Evolutionary conservation across 2,888 invertebrate species (phyloP).

Genomic region (Heliconius erato): DNA sequence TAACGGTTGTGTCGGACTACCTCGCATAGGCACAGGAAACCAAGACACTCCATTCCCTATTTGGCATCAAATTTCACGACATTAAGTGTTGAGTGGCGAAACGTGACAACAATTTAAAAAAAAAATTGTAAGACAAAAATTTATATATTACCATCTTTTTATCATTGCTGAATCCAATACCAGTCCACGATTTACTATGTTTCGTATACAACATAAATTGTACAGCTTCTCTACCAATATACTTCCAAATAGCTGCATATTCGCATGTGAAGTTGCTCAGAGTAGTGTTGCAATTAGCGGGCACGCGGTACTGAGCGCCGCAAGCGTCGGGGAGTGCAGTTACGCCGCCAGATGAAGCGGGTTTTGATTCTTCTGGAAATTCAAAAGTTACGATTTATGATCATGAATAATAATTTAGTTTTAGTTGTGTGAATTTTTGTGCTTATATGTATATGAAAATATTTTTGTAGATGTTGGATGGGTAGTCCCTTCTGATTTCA

Average conservation of each 20-base stretch:
- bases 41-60: too few species aligned
- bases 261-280: slow-evolving; percentile 87
- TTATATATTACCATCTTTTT: slow-evolving; percentile 89
- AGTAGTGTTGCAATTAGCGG: slow-evolving; percentile 87
- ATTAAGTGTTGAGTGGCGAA: too few species aligned
- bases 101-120: too few species aligned
- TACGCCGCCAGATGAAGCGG: slow-evolving; percentile 72
- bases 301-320: slow-evolving; percentile 92
- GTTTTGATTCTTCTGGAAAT: slow-evolving; percentile 80
- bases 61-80: too few species aligned
- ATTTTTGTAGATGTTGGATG: too few species aligned
- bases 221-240: slow-evolving; percentile 90
- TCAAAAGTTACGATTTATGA: not conserved
- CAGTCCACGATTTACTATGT: slow-evolving; percentile 94
- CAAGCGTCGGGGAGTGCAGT: slow-evolving; percentile 81
- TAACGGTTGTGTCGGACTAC: too few species aligned
- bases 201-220: slow-evolving; percentile 92
- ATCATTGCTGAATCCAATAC: slow-evolving; percentile 94
- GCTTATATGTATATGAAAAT: too few species aligned
- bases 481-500: too few species aligned
- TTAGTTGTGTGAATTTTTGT: not conserved
- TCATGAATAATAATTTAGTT: not conserved
- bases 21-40: too few species aligned
- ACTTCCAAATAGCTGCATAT: slow-evolving; percentile 93
- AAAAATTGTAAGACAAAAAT: not conserved